Conservation (phyloP, 1,140 invertebrate genomes). For the Elymnias hypermnestra region DNA sequence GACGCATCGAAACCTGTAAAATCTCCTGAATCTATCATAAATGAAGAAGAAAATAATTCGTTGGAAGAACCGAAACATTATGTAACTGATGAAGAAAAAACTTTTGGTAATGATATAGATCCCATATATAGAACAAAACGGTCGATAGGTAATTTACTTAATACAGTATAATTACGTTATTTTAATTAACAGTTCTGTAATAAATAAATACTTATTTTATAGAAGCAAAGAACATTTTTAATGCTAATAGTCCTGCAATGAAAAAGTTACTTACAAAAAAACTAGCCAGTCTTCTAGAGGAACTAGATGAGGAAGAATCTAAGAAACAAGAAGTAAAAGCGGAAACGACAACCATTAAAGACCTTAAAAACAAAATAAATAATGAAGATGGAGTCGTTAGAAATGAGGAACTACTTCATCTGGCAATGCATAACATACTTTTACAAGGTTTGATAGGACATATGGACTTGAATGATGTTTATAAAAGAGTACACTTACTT, state of each 20-base stretch:
- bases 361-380: constrained; percentile 14
- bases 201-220: not conserved
- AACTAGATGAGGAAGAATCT: constrained; percentile 40
- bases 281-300: constrained; percentile 40
- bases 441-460: constrained; percentile 39
- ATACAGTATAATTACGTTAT: not conserved
- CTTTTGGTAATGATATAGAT: constrained; percentile 27
- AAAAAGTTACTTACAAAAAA: constrained; percentile 41
- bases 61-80: not conserved
- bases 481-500: constrained; percentile 35
- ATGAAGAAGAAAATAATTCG: not conserved
- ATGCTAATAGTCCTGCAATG: constrained; percentile 41
- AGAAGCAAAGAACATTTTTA: constrained; percentile 34
- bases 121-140: constrained; percentile 38
- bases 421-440: constrained; percentile 46
- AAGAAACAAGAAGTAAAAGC: constrained; percentile 8
- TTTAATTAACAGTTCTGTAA: not conserved
- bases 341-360: constrained; percentile 5
- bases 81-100: constrained; percentile 9
- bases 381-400: constrained; percentile 3
- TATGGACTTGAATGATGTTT: constrained; percentile 44
- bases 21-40: not conserved
- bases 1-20: not conserved
- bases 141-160: constrained; percentile 31
- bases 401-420: constrained; percentile 34